Evolutionary conservation across 2,888 invertebrate genomes (phyloP).

Genomic region (Phrixothrix hirtus): DNA sequence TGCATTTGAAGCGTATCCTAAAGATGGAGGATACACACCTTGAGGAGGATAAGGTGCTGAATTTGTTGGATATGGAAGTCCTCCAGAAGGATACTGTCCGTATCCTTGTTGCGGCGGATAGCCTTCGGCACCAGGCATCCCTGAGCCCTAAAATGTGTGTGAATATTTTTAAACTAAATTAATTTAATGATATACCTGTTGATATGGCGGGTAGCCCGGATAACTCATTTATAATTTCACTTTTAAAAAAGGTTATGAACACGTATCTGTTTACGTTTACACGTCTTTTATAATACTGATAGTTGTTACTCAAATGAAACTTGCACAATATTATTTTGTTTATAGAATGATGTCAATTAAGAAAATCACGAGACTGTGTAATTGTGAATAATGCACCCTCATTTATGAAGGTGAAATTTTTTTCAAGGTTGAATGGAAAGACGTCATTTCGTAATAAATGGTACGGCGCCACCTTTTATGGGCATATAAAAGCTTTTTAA

Average conservation of each 20-base stretch:
- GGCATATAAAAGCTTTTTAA: no score
- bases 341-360: no score
- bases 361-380: neutral
- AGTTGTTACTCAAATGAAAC: no score
- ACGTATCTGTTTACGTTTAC: neutral
- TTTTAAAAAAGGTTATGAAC: neutral
- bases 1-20: slow-evolving; percentile 58
- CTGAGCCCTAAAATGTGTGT: slow-evolving; percentile 41
- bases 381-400: no score
- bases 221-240: slow-evolving; percentile 51
- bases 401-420: no score
- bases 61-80: slow-evolving; percentile 54
- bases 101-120: slow-evolving; percentile 42
- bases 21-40: slow-evolving; percentile 51
- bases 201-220: slow-evolving; percentile 47
- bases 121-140: slow-evolving; percentile 26
- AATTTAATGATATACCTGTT: slow-evolving; percentile 43
- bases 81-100: slow-evolving; percentile 38
- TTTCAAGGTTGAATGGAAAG: no score
- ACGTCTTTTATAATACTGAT: no score
- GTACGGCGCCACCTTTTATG: no score
- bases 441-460: no score
- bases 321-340: no score
- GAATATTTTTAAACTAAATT: slow-evolving; percentile 27
- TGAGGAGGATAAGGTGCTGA: slow-evolving; percentile 44